A percentile compares a stretch with the other conserved stretches of the same genome.
Conservation (phyloP, 2,113 vertebrate species). For the Apaloderma vittatum region DNA sequence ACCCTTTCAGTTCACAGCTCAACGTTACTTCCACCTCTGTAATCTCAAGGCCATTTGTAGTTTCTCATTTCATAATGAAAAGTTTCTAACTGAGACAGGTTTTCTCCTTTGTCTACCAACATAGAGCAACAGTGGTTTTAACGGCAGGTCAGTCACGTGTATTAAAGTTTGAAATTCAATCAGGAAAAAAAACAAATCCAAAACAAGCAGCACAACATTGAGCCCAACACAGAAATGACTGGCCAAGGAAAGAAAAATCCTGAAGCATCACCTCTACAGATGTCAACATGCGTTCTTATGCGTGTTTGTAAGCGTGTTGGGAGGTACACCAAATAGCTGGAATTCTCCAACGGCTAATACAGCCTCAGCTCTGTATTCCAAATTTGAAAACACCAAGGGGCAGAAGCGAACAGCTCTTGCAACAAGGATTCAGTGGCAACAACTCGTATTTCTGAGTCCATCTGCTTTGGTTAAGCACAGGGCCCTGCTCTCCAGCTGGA, state of each 20-base stretch:
- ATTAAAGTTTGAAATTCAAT: too few species aligned
- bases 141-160: not conserved
- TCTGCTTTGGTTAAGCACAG: not conserved
- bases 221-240: not conserved
- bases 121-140: not conserved
- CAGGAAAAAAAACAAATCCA: too few species aligned
- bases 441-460: not conserved
- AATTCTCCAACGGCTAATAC: not conserved
- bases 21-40: not conserved
- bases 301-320: not conserved
- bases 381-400: not conserved
- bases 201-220: too few species aligned
- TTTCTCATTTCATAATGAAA: not conserved
- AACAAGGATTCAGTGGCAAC: not conserved
- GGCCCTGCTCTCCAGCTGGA: not conserved
- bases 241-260: not conserved
- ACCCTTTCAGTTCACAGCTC: not conserved
- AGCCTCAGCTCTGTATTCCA: not conserved
- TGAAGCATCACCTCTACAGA: not conserved
- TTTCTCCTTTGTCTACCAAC: not conserved
- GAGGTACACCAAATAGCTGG: not conserved
- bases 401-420: not conserved
- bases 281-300: not conserved
- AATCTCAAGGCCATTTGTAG: not conserved
- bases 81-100: not conserved